Conservation (phyloP, 2,113 vertebrate species). For the Tauraco erythrolophus region DNA sequence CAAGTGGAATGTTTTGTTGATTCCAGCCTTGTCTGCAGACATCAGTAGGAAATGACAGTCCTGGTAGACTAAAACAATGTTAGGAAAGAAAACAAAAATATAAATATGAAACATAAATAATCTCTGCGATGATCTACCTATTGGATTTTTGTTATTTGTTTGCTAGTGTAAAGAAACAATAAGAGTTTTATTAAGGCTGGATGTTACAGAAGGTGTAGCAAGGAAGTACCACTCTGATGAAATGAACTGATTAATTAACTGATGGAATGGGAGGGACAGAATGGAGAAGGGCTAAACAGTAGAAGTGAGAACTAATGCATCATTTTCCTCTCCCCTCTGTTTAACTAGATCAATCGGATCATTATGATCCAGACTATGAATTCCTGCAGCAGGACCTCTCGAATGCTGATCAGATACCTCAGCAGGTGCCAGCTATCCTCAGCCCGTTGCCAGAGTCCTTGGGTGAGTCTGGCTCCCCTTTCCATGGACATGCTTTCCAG, state of each 20-base stretch:
- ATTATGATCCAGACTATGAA: conserved; percentile 97
- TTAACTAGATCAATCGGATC: conserved; percentile 93
- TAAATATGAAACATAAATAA: neutral
- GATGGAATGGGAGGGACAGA: neutral
- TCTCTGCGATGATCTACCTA: neutral
- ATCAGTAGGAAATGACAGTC: neutral
- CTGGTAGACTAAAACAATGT: neutral
- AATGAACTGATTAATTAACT: neutral
- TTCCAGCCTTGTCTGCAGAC: conserved; percentile 13
- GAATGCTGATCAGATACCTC: conserved; percentile 84
- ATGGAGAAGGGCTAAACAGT: neutral
- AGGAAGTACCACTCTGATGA: neutral
- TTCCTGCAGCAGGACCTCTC: conserved; percentile 98
- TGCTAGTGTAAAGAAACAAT: neutral
- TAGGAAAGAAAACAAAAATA: neutral
- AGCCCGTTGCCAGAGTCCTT: conserved; percentile 92
- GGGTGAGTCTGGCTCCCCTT: conserved; percentile 87
- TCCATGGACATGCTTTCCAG: conserved; percentile 85
- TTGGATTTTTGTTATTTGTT: neutral
- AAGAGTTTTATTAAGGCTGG: neutral
- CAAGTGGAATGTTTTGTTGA: neutral
- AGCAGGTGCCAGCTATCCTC: conserved; percentile 79
- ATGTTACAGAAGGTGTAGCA: neutral
- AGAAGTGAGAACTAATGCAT: neutral
- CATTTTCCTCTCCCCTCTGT: neutral